phyloP scores from a whole-genome alignment of 2,113 vertebrate species.

The Prionailurus bengalensis region DNA sequence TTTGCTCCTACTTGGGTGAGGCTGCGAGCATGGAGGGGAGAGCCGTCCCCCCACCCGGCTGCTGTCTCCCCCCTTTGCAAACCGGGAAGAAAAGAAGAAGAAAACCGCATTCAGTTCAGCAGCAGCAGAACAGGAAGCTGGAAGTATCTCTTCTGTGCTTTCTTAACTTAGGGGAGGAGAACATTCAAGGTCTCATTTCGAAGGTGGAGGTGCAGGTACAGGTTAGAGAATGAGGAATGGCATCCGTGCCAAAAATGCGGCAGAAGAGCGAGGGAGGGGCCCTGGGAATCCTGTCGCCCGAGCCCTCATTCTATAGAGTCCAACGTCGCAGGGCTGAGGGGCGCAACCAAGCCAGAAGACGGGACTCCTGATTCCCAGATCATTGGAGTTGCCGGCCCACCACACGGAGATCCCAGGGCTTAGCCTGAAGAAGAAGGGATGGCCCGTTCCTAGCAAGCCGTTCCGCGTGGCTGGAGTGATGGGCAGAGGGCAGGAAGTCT shows the following conservation, averaged over 20 bases:
- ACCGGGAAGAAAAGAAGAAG: not conserved
- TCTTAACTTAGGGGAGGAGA: not conserved
- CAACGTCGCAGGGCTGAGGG: not conserved
- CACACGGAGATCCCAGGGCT: not conserved
- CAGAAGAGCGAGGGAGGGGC: too few species aligned
- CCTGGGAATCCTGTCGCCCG: rapidly evolving
- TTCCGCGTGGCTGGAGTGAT: not conserved
- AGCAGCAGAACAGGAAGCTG: not conserved
- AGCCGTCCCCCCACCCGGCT: not conserved
- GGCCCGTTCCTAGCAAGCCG: rapidly evolving
- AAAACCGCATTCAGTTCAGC: not conserved
- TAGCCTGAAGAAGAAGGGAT: rapidly evolving
- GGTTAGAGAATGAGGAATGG: not conserved
- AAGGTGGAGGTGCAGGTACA: not conserved
- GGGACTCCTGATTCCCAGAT: not conserved
- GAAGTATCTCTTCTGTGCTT: rapidly evolving
- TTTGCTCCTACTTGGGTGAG: not conserved
- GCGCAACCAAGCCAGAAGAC: not conserved
- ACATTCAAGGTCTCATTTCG: not conserved
- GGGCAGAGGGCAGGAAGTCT: not conserved
- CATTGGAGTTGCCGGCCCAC: rapidly evolving
- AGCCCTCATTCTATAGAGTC: not conserved
- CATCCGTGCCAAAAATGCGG: rapidly evolving
- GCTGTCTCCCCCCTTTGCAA: not conserved
- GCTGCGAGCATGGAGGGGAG: not conserved